Percentiles rank a stretch among this genome's conserved stretches.
phyloP scores from a whole-genome alignment of 2,797 vertebrate genomes.

The Etheostoma nigrum region DNA sequence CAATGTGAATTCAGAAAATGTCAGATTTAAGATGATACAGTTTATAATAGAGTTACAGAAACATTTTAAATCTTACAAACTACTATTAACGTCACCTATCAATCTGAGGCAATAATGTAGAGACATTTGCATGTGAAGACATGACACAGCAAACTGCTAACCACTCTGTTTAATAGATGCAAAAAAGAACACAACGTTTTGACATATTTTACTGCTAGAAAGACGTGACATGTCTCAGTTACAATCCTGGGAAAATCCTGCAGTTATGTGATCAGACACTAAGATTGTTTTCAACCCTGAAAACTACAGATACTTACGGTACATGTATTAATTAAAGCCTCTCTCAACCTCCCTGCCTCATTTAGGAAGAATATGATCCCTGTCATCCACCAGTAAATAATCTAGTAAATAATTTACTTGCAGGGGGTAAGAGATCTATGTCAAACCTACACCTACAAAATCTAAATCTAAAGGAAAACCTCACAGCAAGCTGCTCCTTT shows the following conservation, averaged over 20 bases:
- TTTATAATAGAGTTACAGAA: neutral
- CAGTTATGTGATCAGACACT: neutral
- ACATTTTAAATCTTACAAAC: neutral
- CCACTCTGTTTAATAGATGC: slow-evolving; percentile 26
- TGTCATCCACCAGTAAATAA: neutral
- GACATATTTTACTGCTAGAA: slow-evolving; percentile 18
- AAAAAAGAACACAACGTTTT: slow-evolving; percentile 17
- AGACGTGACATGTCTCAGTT: neutral
- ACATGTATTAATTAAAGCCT: neutral
- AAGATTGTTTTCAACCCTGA: neutral
- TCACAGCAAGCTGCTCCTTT: no score
- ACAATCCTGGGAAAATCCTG: neutral
- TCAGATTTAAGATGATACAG: neutral
- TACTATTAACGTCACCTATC: neutral
- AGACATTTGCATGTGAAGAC: neutral
- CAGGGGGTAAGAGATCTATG: neutral
- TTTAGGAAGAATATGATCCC: neutral
- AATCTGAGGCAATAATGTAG: neutral
- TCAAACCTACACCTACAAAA: no score
- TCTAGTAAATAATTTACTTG: slow-evolving; percentile 22
- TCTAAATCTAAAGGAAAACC: no score
- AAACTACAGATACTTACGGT: slow-evolving; percentile 1
- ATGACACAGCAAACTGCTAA: neutral
- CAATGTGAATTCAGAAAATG: neutral
- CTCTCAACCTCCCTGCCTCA: neutral